Evolutionary conservation across 2,888 invertebrate species (phyloP), one percentile per base, ranked within the genome.

Genomic region (Zelleria hepariella): DNA sequence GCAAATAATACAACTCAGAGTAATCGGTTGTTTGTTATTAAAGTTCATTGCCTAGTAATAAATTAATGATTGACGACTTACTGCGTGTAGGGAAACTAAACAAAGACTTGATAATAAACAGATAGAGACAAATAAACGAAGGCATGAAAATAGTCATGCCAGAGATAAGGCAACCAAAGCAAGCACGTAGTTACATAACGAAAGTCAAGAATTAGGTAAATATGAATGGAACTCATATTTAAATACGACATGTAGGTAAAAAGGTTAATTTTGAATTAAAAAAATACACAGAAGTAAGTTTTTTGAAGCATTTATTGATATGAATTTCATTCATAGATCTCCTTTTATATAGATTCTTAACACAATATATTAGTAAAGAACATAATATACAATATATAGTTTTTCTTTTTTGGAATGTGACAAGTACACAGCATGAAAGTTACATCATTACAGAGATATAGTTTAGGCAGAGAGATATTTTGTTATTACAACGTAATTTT

Each of bases 211-310:
- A 15, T 55, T 56, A 70, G 66, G 68, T 67, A 70, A n/a, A 73
- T 76, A 85, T 85, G 87, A 88, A 88, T 88, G 86, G 84, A 87
- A 88, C 86, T 88, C 87, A 88, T 86, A 82, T 80, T 75, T 59
- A 68, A 59, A 63, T 69, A 71, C 70, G 68, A 18, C 7, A n/a
- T 18, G 2, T n/a, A 54, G 20, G 18, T 27, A 18, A 48, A n/a
- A 24, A 25, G 75, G 68, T 59, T 63, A 58, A 63, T 61, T 64
- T 57, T 26, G 23, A 59, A 56, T 26, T n/a, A n/a, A n/a, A 48
- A 72, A 85, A 82, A 83, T 75, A 78, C 76, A 72, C 65, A 66
- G 66, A 68, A 69, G 15, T 32, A 32, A 42, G 68, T 80, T 77
- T 70, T 58, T 21, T n/a, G 8, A 84, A 86, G 80, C 82, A 64